phyloP scores from a whole-genome alignment of 2,888 invertebrate species.

The Panopea generosa region DNA sequence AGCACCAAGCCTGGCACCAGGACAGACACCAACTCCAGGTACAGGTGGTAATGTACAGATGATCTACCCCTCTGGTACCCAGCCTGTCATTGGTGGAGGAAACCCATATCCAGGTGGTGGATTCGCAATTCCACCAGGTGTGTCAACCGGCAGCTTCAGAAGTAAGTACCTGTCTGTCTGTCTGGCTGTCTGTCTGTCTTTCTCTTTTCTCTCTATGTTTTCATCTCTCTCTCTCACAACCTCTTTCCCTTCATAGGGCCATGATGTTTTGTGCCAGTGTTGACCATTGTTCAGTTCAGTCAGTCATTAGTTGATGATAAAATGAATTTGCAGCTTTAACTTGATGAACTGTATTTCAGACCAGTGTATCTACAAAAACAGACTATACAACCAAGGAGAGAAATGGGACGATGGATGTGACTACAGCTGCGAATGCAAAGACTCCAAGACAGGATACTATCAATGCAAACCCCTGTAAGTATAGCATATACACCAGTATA shows the following conservation, averaged over 20 bases:
- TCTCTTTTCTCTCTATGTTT: too few relatives aligned
- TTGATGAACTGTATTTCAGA: constrained; percentile 61
- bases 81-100: constrained; percentile 53
- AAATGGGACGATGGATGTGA: constrained; percentile 79
- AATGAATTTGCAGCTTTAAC: too few relatives aligned
- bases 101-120: constrained; percentile 58
- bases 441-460: constrained; percentile 71
- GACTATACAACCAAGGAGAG: constrained; percentile 70
- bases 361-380: constrained; percentile 71
- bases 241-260: too few relatives aligned
- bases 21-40: constrained; percentile 51
- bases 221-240: too few relatives aligned
- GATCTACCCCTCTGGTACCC: constrained; percentile 53
- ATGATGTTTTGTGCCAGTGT: too few relatives aligned
- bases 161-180: constrained; percentile 40
- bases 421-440: constrained; percentile 71
- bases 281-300: too few relatives aligned
- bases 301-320: too few relatives aligned
- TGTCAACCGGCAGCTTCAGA: constrained; percentile 48
- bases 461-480: constrained; percentile 67
- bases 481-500: too few relatives aligned
- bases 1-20: constrained; percentile 67
- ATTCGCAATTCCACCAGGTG: constrained; percentile 59
- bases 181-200: too few relatives aligned
- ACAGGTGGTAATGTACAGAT: constrained; percentile 52